Evolutionary conservation across 2,113 vertebrate genomes (phyloP).

Genomic region (Psettodes erumei): DNA sequence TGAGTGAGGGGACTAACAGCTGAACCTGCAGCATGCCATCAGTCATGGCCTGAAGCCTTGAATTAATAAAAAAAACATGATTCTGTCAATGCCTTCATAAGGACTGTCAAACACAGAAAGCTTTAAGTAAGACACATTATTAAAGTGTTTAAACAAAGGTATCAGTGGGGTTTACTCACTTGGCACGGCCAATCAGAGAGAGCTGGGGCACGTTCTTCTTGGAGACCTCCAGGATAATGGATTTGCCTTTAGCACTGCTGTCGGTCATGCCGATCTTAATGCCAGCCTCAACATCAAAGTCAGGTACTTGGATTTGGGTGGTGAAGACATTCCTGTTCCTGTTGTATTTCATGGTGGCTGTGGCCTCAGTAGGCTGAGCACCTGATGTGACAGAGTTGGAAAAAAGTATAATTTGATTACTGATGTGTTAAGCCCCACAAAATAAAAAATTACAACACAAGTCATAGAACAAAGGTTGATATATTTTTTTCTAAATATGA

Average conservation of each 20-base stretch:
- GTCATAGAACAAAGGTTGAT: not conserved
- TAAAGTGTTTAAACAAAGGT: slow-evolving; percentile 2
- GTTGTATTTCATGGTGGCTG: slow-evolving; percentile 86
- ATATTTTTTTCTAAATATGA: not conserved
- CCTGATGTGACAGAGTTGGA: slow-evolving; percentile 71
- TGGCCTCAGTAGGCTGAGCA: slow-evolving; percentile 79
- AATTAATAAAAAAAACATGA: slow-evolving; percentile 33
- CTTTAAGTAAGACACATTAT: slow-evolving; percentile 4
- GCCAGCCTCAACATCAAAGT: slow-evolving; percentile 84
- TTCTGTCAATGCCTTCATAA: not conserved
- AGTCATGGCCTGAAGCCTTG: slow-evolving; percentile 79
- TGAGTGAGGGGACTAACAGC: slow-evolving; percentile 84
- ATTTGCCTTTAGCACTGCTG: slow-evolving; percentile 74
- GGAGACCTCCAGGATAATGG: slow-evolving; percentile 83
- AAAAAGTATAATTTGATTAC: not conserved
- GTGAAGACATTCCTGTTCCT: slow-evolving; percentile 83
- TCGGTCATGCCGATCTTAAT: slow-evolving; percentile 84
- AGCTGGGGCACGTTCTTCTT: slow-evolving; percentile 88
- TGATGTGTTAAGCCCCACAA: not conserved
- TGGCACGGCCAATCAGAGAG: slow-evolving; percentile 84
- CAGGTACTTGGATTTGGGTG: slow-evolving; percentile 85
- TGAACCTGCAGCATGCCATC: slow-evolving; percentile 82
- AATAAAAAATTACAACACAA: no score
- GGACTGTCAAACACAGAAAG: not conserved
- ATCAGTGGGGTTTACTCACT: slow-evolving; percentile 78